phyloP scores from a whole-genome alignment of 2,888 invertebrate species.

The Xylota segnis region DNA sequence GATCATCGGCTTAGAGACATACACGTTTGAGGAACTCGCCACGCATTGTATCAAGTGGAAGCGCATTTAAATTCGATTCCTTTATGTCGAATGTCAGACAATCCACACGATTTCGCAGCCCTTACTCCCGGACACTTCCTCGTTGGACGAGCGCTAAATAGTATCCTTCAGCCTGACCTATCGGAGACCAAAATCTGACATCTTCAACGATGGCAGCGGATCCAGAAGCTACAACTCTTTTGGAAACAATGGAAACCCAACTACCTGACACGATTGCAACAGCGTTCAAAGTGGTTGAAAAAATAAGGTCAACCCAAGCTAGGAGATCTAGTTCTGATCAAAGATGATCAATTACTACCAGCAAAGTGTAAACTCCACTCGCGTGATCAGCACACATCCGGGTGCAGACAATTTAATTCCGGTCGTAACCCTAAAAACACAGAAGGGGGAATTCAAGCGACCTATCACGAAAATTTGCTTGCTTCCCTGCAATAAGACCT shows the following conservation, averaged over 20 bases:
- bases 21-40: neutral
- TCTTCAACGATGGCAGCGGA: neutral
- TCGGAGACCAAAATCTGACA: neutral
- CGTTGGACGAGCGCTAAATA: neutral
- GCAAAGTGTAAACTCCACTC: too few species aligned
- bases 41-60: neutral
- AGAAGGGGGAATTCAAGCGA: neutral
- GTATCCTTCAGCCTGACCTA: neutral
- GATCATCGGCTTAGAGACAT: too few species aligned
- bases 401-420: neutral
- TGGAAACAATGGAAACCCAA: neutral
- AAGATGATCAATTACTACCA: too few species aligned
- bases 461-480: neutral
- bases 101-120: slow-evolving; percentile 77
- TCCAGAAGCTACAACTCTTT: neutral
- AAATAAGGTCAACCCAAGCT: too few species aligned
- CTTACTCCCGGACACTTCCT: slow-evolving; percentile 70
- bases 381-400: too few species aligned
- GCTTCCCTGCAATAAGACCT: neutral
- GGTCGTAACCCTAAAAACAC: neutral
- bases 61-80: neutral
- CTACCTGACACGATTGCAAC: neutral
- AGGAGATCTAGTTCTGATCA: too few species aligned
- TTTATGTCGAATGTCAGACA: slow-evolving; percentile 4
- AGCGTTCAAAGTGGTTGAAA: too few species aligned